phyloP scores from a whole-genome alignment of 2,888 invertebrate genomes.

The Oithona nana region DNA sequence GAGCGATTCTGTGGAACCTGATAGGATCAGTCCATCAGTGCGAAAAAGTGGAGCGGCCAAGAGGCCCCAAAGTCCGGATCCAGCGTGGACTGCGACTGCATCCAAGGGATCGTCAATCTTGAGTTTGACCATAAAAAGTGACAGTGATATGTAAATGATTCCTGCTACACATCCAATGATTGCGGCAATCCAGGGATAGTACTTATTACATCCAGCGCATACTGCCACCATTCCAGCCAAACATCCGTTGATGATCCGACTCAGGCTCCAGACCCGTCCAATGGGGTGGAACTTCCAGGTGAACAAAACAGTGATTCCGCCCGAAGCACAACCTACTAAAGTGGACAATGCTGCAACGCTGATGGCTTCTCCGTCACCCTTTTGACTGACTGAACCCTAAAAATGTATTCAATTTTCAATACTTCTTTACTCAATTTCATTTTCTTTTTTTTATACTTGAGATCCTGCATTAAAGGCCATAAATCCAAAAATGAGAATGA shows the following conservation, averaged over 20 bases:
- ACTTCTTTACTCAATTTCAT: background rate
- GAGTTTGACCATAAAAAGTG: constrained; percentile 1
- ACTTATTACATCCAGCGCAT: constrained; percentile 32
- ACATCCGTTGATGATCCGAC: constrained; percentile 32
- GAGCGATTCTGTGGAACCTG: constrained; percentile 9
- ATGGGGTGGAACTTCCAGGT: constrained; percentile 23
- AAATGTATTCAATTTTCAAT: background rate
- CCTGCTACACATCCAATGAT: constrained; percentile 26
- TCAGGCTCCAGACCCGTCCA: constrained; percentile 29
- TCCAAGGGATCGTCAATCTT: constrained; percentile 34
- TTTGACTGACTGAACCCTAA: constrained; percentile 25
- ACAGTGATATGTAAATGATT: background rate
- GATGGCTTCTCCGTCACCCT: constrained; percentile 30
- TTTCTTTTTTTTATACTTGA: constrained; percentile 22
- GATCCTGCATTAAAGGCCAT: constrained; percentile 37
- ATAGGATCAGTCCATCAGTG: constrained; percentile 16
- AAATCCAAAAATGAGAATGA: constrained; percentile 36
- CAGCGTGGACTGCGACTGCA: constrained; percentile 34
- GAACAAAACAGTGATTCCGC: constrained; percentile 28
- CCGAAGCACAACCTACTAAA: constrained; percentile 32
- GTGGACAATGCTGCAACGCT: constrained; percentile 32
- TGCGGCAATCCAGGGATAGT: constrained; percentile 31
- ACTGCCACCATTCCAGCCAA: constrained; percentile 24
- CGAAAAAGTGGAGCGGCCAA: constrained; percentile 20
- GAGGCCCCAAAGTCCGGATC: constrained; percentile 24